Evolutionary conservation across 2,888 invertebrate species (phyloP), one percentile per base, ranked within the genome.

Genomic region (Operophtera brumata): DNA sequence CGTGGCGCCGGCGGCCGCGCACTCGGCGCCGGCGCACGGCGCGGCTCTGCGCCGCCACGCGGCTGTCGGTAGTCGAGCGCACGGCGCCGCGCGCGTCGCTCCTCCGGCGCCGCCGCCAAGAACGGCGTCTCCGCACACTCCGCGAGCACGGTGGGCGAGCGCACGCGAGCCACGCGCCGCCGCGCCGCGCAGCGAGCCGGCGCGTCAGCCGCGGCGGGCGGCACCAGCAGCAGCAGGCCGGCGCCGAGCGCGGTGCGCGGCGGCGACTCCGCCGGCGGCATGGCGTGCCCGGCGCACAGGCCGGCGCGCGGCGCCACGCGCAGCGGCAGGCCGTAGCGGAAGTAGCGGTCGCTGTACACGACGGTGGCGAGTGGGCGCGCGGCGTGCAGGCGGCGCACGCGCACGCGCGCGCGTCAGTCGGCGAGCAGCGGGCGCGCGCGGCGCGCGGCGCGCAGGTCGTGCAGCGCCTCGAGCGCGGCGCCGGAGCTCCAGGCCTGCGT

Each of bases 401-500:
- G 76, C 67, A 74, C 70, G 47, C 75, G 71, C 64, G 66, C 70
- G 69, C 73, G 78, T 73, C 81, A 79, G 70, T 75, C 80, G 67
- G 63, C 69, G 32, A 72, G 45, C 57, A 80, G 75, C 52, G 81
- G 77, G 26, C 80, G 79, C 67, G 84, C 77, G 65, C 79, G 78
- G 1, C 75, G 73, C 41, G 80, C 80, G 65, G 75, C 87, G 59
- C 90, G 84, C 58, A 94, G 81, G 61, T 93, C 94, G 71, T 92
- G 82, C 47, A 93, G 84, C 83, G 96, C 97, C 92, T 99, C 99
- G 65, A 99, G 88, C 64, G 97, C 91, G 57, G 95, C 92, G 47
- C 94, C 95, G 76, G 96, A 93, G 84, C 98, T 98, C 99, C 99
- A 99, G 1, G 99, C 99, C 90, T 99, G 99, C 44, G 98, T 96